Evolutionary conservation across 2,888 invertebrate genomes (phyloP), one percentile per base, ranked within the genome.

Genomic region (Platypus cylindrus): DNA sequence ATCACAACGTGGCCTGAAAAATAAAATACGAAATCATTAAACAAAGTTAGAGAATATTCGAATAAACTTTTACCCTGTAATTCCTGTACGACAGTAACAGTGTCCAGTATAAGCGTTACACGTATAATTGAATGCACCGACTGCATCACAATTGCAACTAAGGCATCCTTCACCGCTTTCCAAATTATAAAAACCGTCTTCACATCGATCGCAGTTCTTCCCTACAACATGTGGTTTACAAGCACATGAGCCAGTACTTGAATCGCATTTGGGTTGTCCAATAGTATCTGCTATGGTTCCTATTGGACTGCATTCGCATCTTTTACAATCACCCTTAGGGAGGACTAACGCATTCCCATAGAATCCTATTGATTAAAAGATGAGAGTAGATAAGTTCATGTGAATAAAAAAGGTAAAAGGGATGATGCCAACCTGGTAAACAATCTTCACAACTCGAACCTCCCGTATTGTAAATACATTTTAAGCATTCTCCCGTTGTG

Each of bases 381-480:
- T 20, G 20, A 9, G 9, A 20, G 9, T 7, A 20, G 20, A 20
- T 7, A 20, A 20, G 5, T 20, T 20, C 20, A 20, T 7, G 5
- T 20, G 9, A 20, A 9, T 7, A 20, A 20, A 20, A 20, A n/a
- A n/a, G n/a, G n/a, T n/a, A 20, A 20, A 20, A 20, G 5, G 5
- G 20, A 5, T 7, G 20, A 29, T 5, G 15, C 20, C 48, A 63
- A 71, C 93, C 93, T 42, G 84, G 75, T 47, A 91, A 66, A 64
- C 97, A 98, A 52, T 80, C 78, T 48, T 95, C 93, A 56, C 97
- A 99, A 55, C 83, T 78, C 26, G 73, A 68, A 0, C 97, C 97
- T 22, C 80, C 89, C 0, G 95, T 95, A 53, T 91, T 91, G 63
- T 90, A 86, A 47, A 95, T 89, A 61, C 98, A 98, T 62, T 95